Conservation (phyloP, 1,140 invertebrate genomes). For the Philaenus spumarius region DNA sequence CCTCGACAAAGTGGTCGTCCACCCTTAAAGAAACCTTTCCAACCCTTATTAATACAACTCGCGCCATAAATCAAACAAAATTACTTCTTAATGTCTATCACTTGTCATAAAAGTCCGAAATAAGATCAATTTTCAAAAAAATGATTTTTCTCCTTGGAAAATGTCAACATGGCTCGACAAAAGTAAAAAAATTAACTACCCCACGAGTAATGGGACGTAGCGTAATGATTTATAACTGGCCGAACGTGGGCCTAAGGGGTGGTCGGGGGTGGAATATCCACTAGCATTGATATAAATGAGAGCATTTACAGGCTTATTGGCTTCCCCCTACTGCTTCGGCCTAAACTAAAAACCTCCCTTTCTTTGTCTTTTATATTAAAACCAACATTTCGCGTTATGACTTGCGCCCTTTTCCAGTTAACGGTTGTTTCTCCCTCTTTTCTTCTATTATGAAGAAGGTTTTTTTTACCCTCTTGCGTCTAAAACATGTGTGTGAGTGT, state of each 20-base stretch:
- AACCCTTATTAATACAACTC: too few relatives aligned
- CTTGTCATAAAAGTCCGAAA: not conserved
- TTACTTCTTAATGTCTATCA: not conserved
- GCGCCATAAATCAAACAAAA: too few relatives aligned
- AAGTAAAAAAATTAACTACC: not conserved
- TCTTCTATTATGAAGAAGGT: not conserved
- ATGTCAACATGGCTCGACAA: not conserved
- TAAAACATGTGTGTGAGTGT: not conserved
- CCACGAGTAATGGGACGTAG: not conserved
- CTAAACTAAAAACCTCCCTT: not conserved
- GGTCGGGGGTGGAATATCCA: not conserved
- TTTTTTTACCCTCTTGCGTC: not conserved
- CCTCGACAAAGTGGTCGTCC: too few relatives aligned
- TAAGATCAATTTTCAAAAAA: not conserved
- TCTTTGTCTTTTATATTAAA: slow-evolving; percentile 7
- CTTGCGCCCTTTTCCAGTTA: not conserved
- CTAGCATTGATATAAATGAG: slow-evolving; percentile 10
- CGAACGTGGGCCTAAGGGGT: not conserved
- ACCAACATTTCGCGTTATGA: slow-evolving; percentile 4
- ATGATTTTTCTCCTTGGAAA: not conserved
- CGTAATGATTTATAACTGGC: not conserved
- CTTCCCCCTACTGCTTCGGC: not conserved
- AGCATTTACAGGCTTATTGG: slow-evolving; percentile 11
- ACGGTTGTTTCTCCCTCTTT: not conserved
- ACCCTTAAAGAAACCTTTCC: too few relatives aligned